A percentile compares a stretch with the other conserved stretches of the same genome.
Evolutionary conservation across 2,113 vertebrate genomes (phyloP).

Genomic region (Orientallactaga bullata): DNA sequence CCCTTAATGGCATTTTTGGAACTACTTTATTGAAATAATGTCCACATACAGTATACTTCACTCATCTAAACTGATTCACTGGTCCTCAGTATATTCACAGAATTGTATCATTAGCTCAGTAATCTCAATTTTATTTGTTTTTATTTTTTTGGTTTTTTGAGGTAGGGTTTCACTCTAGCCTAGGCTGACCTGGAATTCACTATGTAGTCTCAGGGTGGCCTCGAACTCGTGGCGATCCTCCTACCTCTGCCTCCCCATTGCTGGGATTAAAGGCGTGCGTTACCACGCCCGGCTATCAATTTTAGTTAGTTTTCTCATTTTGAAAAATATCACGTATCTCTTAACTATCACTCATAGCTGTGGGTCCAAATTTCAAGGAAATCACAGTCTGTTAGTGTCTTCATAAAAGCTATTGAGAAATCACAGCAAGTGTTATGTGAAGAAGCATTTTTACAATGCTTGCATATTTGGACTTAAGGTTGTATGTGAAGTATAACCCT

Average conservation of each 20-base stretch:
- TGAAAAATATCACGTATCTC: background rate
- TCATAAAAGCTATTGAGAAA: constrained; percentile 4
- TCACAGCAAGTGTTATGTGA: background rate
- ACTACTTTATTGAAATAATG: background rate
- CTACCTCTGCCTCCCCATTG: no score
- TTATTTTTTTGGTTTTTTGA: no score
- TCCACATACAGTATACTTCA: background rate
- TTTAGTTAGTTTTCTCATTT: background rate
- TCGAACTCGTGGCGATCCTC: no score
- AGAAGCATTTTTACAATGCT: background rate
- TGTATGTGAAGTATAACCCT: background rate
- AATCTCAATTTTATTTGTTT: background rate
- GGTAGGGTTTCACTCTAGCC: no score
- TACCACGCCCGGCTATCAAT: no score
- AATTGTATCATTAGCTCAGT: background rate
- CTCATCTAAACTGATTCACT: background rate
- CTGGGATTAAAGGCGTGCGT: no score
- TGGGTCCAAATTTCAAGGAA: background rate
- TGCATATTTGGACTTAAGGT: background rate
- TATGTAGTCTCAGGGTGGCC: no score
- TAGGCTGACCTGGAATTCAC: no score
- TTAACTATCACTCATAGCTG: background rate
- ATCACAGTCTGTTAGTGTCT: background rate
- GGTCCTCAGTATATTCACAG: background rate
- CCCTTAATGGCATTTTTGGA: background rate